Evolutionary conservation across 2,888 invertebrate species (phyloP).

Genomic region (Eupithecia subumbrata): DNA sequence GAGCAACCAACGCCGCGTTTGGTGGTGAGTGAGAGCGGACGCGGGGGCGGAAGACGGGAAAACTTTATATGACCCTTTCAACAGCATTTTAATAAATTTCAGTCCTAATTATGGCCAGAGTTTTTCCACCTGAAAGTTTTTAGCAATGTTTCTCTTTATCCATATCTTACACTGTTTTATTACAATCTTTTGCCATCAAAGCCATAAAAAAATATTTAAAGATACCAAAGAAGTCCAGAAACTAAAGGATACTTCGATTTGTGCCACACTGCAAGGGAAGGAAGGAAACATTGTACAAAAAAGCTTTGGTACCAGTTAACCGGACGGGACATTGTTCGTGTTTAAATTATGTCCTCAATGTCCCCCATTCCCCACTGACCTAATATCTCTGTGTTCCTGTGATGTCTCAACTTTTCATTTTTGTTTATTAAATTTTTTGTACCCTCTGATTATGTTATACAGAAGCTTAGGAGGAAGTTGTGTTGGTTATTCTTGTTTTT

Average conservation of each 20-base stretch:
- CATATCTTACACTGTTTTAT: background rate
- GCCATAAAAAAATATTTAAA: background rate
- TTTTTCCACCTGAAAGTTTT: background rate
- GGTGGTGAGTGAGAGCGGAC: background rate
- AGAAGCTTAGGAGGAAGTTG: constrained; percentile 31
- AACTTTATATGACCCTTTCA: background rate
- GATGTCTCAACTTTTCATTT: constrained; percentile 46
- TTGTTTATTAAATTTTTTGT: constrained; percentile 46
- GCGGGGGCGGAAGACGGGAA: background rate
- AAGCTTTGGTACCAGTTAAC: constrained; percentile 51
- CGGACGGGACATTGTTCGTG: constrained; percentile 63
- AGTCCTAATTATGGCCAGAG: too few relatives aligned
- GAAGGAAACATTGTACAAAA: constrained; percentile 53
- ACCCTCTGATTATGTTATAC: constrained; percentile 35
- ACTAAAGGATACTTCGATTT: constrained; percentile 5
- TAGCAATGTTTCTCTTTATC: background rate
- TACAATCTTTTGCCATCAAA: background rate
- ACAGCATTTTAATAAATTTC: background rate
- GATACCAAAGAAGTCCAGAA: background rate
- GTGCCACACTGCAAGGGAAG: constrained; percentile 35
- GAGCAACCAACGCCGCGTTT: background rate
- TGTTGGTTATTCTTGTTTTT: constrained; percentile 28
- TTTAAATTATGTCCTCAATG: constrained; percentile 66
- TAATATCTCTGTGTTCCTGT: constrained; percentile 52
- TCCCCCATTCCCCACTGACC: constrained; percentile 60